Evolutionary conservation across 2,888 invertebrate genomes (phyloP).

Genomic region (Troides helena): DNA sequence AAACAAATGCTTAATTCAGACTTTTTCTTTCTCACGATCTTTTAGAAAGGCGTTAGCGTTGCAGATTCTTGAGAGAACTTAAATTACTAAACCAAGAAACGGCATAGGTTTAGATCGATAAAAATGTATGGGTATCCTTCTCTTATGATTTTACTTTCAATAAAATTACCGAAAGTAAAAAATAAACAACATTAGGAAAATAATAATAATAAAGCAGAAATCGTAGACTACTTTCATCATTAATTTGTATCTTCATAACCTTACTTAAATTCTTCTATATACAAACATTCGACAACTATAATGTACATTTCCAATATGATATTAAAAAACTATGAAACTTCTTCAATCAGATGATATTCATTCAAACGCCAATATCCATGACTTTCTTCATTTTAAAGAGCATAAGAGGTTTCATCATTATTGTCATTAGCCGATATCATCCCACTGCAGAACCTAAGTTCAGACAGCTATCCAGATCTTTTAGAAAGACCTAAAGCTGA

Average conservation of each 20-base stretch:
- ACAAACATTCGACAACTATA: neutral
- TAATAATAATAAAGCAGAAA: neutral
- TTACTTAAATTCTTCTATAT: neutral
- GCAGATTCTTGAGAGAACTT: slow-evolving; percentile 34
- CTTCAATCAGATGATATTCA: too few relatives aligned
- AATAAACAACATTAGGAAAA: too few relatives aligned
- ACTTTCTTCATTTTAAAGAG: too few relatives aligned
- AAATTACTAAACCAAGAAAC: slow-evolving; percentile 40
- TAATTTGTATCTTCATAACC: neutral
- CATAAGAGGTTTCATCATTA: too few relatives aligned
- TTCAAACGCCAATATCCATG: too few relatives aligned
- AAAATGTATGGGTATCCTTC: slow-evolving; percentile 33
- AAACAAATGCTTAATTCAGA: slow-evolving; percentile 24
- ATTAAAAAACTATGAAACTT: too few relatives aligned
- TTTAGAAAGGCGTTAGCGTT: slow-evolving; percentile 38
- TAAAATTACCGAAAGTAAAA: neutral
- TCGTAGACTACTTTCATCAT: neutral
- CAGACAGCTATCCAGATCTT: too few relatives aligned
- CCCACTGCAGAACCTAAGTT: too few relatives aligned
- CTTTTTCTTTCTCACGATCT: slow-evolving; percentile 42
- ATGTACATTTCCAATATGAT: neutral
- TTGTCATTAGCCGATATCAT: too few relatives aligned
- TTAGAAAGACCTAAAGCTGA: too few relatives aligned
- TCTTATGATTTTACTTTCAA: neutral
- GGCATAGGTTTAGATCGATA: slow-evolving; percentile 25